Base-by-base conservation (phyloP, 2,113 vertebrate species). In the Meleagris gallopavo region DNA sequence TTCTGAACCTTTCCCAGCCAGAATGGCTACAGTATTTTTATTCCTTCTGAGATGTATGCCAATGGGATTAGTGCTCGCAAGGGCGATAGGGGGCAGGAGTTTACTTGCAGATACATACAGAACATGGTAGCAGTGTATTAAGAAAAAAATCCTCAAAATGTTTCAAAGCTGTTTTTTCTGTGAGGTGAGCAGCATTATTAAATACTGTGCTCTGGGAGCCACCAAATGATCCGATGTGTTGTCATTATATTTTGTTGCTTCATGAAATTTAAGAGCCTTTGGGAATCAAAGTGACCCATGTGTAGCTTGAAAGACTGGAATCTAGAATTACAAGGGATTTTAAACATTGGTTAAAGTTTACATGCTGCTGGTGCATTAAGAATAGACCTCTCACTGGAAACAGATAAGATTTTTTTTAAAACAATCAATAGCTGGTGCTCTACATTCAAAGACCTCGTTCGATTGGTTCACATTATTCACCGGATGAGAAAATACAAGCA, bases 401-500 rank as follows among this genome's bases (percentile, higher is more conserved):
- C 10, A 87, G 43, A 45, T 89, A 38, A 7, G 41, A 9, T 41
- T 70, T 57, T 57, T 78, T 62, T 72, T 58, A 36, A 70, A 79
- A 34, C 41, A 75, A 72, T 87, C 71, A 60, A 27, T 95, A 80
- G 50, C 61, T 86, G 22, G 46, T 71, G 83, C 85, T 92, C 60
- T 71, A 11, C 50, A 40, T 74, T 80, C 38, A 88, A 89, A 90
- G 73, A 43, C 41, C 60, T 90, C 1, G 9, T 81, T 88, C 1
- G 0, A 58, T 58, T 83, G 8, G 3, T 75, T 87, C 21, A 8
- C 32, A 36, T 80, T 94, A 92, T 86, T 87, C n/a, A 86, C 38
- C 85, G 73, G 11, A 9, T 72, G 64, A 95, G 64, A 61, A 95
- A 92, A 86, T 32, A 82, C 41, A 94, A 94, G 43, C 3, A 4